Evolutionary conservation across 2,888 invertebrate genomes (phyloP).

Genomic region (Tachina lurida): DNA sequence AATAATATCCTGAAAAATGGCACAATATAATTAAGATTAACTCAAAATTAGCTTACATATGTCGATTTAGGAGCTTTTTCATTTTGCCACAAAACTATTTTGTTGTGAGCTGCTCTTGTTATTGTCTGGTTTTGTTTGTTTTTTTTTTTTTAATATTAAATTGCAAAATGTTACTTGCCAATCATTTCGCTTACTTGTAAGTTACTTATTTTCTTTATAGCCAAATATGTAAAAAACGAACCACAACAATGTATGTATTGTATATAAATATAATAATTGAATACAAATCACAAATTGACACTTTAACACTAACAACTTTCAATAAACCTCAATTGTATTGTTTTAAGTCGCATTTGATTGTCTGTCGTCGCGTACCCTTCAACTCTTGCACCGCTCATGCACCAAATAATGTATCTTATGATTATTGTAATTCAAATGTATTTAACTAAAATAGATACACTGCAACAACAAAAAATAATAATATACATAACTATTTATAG

Average conservation of each 20-base stretch:
- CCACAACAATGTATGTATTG: slow-evolving; percentile 39
- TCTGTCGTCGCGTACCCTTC: slow-evolving; percentile 20
- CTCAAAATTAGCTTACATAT: no score
- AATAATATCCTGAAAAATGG: no score
- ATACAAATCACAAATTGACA: slow-evolving; percentile 71
- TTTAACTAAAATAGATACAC: slow-evolving; percentile 24
- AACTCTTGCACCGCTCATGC: neutral
- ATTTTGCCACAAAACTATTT: neutral
- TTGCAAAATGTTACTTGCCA: slow-evolving; percentile 59
- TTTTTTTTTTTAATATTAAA: slow-evolving; percentile 14
- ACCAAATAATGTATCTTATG: slow-evolving; percentile 22
- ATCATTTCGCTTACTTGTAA: slow-evolving; percentile 35
- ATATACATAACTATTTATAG: neutral
- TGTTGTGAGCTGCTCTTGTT: neutral
- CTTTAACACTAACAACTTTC: slow-evolving; percentile 64
- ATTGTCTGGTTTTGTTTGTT: neutral
- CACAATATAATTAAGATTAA: no score
- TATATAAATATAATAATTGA: slow-evolving; percentile 52
- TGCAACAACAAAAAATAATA: neutral
- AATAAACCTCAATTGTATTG: slow-evolving; percentile 43
- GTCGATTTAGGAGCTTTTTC: no score
- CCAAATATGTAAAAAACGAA: slow-evolving; percentile 57
- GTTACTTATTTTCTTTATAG: slow-evolving; percentile 1
- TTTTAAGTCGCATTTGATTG: slow-evolving; percentile 36
- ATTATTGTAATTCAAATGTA: slow-evolving; percentile 46